Conservation (phyloP, 2,113 vertebrate genomes). For the Heterocephalus glaber region DNA sequence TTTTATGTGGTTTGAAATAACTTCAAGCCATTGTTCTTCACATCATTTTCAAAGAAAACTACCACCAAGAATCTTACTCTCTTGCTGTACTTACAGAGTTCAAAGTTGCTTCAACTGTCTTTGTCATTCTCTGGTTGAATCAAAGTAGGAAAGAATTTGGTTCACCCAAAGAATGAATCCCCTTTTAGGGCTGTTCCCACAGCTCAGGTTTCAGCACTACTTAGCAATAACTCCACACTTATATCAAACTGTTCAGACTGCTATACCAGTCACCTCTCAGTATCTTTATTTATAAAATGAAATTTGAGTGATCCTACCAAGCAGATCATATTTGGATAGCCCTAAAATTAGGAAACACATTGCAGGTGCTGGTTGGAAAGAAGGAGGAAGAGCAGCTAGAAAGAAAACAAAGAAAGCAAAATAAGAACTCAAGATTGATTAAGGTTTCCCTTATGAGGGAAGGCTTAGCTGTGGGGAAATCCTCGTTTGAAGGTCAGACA, state of each 20-base stretch:
- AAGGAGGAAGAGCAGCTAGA: not conserved
- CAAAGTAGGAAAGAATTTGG: not conserved
- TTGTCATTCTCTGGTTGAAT: not conserved
- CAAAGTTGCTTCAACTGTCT: slow-evolving; percentile 32
- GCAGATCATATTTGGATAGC: not conserved
- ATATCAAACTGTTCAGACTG: not conserved
- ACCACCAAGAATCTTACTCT: not conserved
- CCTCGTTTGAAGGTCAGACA: not conserved
- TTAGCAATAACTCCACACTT: slow-evolving; percentile 50
- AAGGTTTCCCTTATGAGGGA: not conserved
- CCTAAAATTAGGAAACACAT: slow-evolving; percentile 1
- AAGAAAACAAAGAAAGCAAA: slow-evolving; percentile 21
- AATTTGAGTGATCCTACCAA: not conserved
- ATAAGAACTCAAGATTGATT: not conserved
- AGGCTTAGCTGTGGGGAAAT: not conserved
- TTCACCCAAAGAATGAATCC: not conserved
- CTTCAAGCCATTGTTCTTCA: slow-evolving; percentile 63
- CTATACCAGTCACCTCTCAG: not conserved
- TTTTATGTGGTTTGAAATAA: slow-evolving; percentile 42
- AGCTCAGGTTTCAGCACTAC: slow-evolving; percentile 41
- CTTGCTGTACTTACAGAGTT: slow-evolving; percentile 15
- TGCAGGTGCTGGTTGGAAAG: not conserved
- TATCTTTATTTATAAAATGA: not conserved
- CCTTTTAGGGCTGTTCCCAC: not conserved
- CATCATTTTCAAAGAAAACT: slow-evolving; percentile 41